A percentile compares a stretch with the other conserved stretches of the same genome.
Conservation (phyloP, 2,888 invertebrate species). For the Cheilosia impressa region DNA sequence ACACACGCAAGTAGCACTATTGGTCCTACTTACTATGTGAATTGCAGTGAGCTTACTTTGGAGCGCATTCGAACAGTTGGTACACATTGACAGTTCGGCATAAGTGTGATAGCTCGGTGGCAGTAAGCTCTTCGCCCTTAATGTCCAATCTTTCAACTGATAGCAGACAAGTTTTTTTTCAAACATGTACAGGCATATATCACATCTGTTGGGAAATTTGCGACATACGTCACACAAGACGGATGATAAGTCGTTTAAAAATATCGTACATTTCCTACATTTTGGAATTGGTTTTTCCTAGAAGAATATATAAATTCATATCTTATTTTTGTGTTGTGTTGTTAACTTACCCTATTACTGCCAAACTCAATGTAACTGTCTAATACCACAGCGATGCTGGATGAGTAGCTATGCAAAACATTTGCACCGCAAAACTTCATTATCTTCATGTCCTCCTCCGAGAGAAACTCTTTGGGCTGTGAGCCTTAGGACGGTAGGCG, state of each 20-base stretch:
- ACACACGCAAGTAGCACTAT: neutral
- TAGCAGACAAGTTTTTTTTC: neutral
- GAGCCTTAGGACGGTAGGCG: constrained; percentile 7
- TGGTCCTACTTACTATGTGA: neutral
- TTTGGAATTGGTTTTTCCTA: constrained; percentile 12
- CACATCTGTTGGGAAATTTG: constrained; percentile 25
- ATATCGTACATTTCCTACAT: constrained; percentile 38
- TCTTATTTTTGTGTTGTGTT: too few species aligned
- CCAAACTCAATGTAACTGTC: constrained; percentile 36
- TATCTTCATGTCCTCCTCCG: constrained; percentile 37
- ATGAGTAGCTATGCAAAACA: neutral
- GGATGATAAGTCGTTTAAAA: neutral
- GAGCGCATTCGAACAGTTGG: neutral
- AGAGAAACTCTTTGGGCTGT: neutral
- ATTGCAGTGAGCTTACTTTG: constrained; percentile 8
- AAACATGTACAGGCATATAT: constrained; percentile 17
- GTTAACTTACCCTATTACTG: constrained; percentile 11
- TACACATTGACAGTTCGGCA: constrained; percentile 11
- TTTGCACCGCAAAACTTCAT: constrained; percentile 41
- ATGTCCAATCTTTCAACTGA: constrained; percentile 18
- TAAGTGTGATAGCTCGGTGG: neutral
- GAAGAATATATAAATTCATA: neutral
- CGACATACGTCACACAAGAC: constrained; percentile 41
- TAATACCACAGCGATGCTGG: neutral
- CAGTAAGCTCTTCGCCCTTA: constrained; percentile 18